Percentiles rank a stretch among this genome's conserved stretches.
Evolutionary conservation across 1,140 invertebrate genomes (phyloP).

Genomic region (Monomorium pharaonis): DNA sequence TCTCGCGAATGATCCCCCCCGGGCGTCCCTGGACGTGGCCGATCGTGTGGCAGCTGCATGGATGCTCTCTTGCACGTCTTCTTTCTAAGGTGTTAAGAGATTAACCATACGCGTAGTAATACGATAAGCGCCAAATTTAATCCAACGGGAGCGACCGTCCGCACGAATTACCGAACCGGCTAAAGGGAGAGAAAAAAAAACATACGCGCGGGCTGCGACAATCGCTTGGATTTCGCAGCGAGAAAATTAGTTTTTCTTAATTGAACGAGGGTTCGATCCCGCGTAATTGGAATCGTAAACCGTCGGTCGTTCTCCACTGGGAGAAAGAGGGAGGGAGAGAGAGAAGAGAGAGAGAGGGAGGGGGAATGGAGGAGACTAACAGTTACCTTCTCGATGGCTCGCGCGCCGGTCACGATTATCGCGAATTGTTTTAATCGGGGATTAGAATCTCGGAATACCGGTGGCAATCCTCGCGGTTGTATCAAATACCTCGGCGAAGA

Average conservation of each 20-base stretch:
- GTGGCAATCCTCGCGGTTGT: conserved; percentile 6
- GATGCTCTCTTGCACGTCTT: not conserved
- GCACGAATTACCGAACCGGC: conserved; percentile 53
- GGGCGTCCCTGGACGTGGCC: not conserved
- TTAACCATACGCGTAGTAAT: conserved; percentile 68
- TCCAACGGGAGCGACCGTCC: conserved; percentile 65
- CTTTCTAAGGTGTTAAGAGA: conserved; percentile 74
- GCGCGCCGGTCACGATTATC: conserved; percentile 30
- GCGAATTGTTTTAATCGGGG: conserved; percentile 47
- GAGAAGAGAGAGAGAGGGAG: not conserved
- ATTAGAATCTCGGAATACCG: conserved; percentile 40
- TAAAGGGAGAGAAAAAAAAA: conserved; percentile 56
- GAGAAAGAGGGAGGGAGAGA: not conserved
- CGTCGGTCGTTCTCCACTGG: conserved; percentile 25
- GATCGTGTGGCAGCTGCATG: conserved; percentile 13
- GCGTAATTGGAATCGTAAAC: conserved; percentile 80
- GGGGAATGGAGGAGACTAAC: not conserved
- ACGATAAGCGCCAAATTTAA: conserved; percentile 80
- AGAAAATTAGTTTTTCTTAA: conserved; percentile 82
- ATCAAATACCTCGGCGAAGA: not conserved
- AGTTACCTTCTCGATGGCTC: conserved; percentile 3
- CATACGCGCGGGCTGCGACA: conserved; percentile 47
- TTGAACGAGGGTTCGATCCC: conserved; percentile 75
- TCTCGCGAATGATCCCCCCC: not conserved
- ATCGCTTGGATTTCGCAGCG: conserved; percentile 66